Conservation (phyloP, 2,888 invertebrate species). For the Acronicta alni region DNA sequence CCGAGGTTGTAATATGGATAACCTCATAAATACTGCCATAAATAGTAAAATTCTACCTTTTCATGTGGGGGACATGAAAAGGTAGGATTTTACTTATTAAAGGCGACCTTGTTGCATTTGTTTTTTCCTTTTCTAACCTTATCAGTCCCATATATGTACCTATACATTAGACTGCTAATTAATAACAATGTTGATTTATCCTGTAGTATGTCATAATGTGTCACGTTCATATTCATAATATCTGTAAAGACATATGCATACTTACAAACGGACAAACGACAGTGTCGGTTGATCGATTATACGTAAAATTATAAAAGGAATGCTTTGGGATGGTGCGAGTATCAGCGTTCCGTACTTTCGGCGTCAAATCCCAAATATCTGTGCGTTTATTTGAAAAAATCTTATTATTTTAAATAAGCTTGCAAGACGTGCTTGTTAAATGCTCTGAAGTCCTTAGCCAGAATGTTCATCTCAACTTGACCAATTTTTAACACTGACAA, state of each 20-base stretch:
- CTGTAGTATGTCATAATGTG: slow-evolving; percentile 43
- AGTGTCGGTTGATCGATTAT: slow-evolving; percentile 2
- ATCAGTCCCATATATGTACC: slow-evolving; percentile 19
- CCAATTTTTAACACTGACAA: slow-evolving; percentile 6
- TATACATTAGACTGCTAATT: slow-evolving; percentile 28
- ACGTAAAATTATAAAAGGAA: slow-evolving; percentile 27
- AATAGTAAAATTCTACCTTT: too few species aligned
- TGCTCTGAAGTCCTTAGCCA: too few species aligned
- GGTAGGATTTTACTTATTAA: too few species aligned
- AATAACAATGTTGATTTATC: slow-evolving; percentile 48
- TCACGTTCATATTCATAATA: slow-evolving; percentile 34
- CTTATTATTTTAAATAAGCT: too few species aligned
- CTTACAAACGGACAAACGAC: background rate
- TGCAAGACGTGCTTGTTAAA: too few species aligned
- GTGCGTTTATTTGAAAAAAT: too few species aligned
- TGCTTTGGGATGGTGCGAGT: slow-evolving; percentile 22
- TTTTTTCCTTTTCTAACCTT: slow-evolving; percentile 34
- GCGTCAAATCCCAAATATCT: too few species aligned
- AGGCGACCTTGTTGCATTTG: slow-evolving; percentile 20
- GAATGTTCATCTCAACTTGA: background rate
- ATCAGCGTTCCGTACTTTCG: too few species aligned
- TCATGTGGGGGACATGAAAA: too few species aligned
- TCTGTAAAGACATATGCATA: slow-evolving; percentile 21
- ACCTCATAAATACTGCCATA: too few species aligned
- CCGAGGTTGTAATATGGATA: too few species aligned